Evolutionary conservation across 2,797 vertebrate species (phyloP).

Genomic region (Pagetopsis macropterus): DNA sequence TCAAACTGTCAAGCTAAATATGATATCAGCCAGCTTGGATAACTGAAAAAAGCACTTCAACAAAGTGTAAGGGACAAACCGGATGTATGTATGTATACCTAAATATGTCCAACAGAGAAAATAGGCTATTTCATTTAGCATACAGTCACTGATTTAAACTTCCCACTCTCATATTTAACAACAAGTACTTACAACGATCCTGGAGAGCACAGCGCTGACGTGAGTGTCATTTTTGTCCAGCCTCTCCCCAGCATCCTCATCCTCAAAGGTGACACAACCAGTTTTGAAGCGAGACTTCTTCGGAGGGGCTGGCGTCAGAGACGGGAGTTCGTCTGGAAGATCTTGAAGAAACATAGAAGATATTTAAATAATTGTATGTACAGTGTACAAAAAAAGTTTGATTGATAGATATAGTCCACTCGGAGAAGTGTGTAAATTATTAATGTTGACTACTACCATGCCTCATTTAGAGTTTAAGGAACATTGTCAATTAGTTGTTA

Average conservation of each 20-base stretch:
- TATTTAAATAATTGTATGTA: no score
- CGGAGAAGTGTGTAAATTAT: no score
- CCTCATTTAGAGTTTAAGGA: not conserved
- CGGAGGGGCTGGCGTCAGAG: constrained; percentile 89
- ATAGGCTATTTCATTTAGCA: not conserved
- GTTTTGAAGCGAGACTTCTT: constrained; percentile 91
- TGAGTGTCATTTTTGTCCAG: constrained; percentile 89
- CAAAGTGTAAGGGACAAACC: not conserved
- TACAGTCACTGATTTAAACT: not conserved
- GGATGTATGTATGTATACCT: not conserved
- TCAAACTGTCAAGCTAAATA: not conserved
- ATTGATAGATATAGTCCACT: no score
- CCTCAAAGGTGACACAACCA: constrained; percentile 82
- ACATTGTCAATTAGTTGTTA: no score
- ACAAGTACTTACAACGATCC: constrained; percentile 89
- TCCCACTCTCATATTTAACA: not conserved
- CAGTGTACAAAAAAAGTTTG: no score
- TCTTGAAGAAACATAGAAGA: constrained; percentile 68
- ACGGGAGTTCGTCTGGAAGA: constrained; percentile 90
- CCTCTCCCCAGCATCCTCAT: constrained; percentile 87
- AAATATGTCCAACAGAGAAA: not conserved
- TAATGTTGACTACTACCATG: no score
- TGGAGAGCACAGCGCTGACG: constrained; percentile 93
- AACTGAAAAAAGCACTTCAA: not conserved
- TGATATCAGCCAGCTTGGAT: not conserved